Evolutionary conservation across 2,797 vertebrate species (phyloP).

Genomic region (Aplochiton taeniatus): DNA sequence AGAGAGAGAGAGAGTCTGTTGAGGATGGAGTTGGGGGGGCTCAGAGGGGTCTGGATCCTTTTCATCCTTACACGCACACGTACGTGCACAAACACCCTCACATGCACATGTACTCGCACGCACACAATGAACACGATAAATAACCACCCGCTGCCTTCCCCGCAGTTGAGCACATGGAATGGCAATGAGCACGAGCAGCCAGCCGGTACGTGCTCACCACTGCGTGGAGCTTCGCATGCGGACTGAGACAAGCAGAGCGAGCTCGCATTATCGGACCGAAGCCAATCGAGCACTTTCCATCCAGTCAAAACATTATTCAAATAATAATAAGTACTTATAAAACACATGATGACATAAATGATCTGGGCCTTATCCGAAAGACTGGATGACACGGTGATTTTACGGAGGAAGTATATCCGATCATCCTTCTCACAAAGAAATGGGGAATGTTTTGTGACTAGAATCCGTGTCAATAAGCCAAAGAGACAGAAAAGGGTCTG

Average conservation of each 20-base stretch:
- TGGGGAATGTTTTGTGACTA: slow-evolving; percentile 28
- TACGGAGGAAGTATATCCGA: too few relatives aligned
- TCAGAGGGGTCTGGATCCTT: slow-evolving; percentile 17
- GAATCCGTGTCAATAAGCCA: slow-evolving; percentile 61
- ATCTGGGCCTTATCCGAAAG: too few relatives aligned
- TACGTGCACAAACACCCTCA: too few relatives aligned
- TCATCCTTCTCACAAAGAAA: slow-evolving; percentile 48
- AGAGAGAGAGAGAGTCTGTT: slow-evolving; percentile 29
- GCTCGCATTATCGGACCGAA: too few relatives aligned
- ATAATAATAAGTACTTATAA: slow-evolving; percentile 29
- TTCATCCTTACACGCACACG: slow-evolving; percentile 24
- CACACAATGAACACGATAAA: slow-evolving; percentile 25
- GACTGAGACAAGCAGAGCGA: background rate
- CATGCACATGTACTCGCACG: background rate
- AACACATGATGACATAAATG: slow-evolving; percentile 3
- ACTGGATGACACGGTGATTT: too few relatives aligned
- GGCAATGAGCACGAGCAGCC: slow-evolving; percentile 37
- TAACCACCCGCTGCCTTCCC: slow-evolving; percentile 32
- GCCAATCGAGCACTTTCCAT: slow-evolving; percentile 8
- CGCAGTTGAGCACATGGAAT: slow-evolving; percentile 52
- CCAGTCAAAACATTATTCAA: slow-evolving; percentile 46
- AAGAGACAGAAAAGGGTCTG: slow-evolving; percentile 17
- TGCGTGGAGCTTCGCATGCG: slow-evolving; percentile 4
- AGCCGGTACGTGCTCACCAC: slow-evolving; percentile 30
- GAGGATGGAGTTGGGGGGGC: background rate